Conservation (phyloP, 2,797 vertebrate genomes). For the Cetoscarus ocellatus region DNA sequence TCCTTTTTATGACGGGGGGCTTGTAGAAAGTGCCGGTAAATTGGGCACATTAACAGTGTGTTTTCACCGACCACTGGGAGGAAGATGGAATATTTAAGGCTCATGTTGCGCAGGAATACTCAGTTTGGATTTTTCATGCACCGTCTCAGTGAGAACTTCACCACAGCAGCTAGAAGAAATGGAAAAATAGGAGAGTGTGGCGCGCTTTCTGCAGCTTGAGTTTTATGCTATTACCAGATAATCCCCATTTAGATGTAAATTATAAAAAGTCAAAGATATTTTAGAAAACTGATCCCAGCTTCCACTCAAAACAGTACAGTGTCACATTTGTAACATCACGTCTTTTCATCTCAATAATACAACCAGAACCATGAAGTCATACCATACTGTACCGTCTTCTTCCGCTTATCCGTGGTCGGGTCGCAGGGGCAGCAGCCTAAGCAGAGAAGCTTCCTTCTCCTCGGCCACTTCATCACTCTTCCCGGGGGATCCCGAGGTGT, state of each 20-base stretch:
- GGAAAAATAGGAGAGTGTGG: neutral
- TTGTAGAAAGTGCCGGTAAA: conserved; percentile 30
- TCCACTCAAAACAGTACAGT: no score
- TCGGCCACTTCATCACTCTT: no score
- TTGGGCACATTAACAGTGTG: conserved; percentile 24
- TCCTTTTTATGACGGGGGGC: conserved; percentile 11
- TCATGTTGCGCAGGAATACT: conserved; percentile 6
- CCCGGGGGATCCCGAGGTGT: no score
- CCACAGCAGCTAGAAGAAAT: neutral
- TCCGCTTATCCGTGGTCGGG: no score
- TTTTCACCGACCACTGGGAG: conserved; percentile 33
- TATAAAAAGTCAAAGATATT: neutral
- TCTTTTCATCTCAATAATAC: no score
- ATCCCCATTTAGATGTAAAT: neutral
- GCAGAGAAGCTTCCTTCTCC: no score
- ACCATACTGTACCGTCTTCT: no score
- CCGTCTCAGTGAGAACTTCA: neutral
- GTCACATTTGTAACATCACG: no score
- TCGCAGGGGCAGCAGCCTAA: no score
- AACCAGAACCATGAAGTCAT: no score
- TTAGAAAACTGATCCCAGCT: neutral
- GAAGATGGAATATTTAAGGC: conserved; percentile 17
- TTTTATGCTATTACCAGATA: neutral
- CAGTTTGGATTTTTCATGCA: conserved; percentile 2
- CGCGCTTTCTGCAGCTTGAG: neutral